Evolutionary conservation across 2,888 invertebrate genomes (phyloP).

Genomic region (Conops quadrifasciatus): DNA sequence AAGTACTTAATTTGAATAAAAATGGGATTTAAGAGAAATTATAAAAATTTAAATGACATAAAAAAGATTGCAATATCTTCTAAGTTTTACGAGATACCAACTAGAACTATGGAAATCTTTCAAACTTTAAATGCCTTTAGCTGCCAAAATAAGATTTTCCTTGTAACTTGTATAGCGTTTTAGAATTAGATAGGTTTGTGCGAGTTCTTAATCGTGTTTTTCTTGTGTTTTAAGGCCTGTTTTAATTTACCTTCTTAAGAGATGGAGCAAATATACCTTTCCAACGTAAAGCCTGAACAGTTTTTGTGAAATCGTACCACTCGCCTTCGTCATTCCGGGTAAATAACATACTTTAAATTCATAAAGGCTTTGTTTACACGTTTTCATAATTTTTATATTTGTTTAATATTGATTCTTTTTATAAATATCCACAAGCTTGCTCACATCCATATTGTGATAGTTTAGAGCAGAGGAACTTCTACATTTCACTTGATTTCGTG

Average conservation of each 20-base stretch:
- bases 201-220: background rate
- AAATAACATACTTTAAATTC: constrained; percentile 70
- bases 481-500: no score
- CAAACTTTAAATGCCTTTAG: background rate
- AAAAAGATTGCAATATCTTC: constrained; percentile 14
- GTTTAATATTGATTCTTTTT: no score
- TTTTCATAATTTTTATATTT: background rate
- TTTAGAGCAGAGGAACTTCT: no score
- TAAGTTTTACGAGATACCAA: background rate
- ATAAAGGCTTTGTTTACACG: background rate
- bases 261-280: constrained; percentile 88
- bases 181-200: background rate
- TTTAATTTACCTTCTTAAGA: constrained; percentile 77
- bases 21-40: no score
- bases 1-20: no score
- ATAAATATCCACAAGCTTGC: no score
- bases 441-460: no score
- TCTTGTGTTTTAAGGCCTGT: background rate
- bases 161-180: background rate
- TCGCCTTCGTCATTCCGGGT: constrained; percentile 45
- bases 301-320: constrained; percentile 81
- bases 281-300: constrained; percentile 92
- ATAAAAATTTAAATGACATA: background rate
- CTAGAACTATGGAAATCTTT: background rate
- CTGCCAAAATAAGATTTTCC: background rate